Evolutionary conservation across 1,140 invertebrate species (phyloP).

Genomic region (Agraylea sexmaculata): DNA sequence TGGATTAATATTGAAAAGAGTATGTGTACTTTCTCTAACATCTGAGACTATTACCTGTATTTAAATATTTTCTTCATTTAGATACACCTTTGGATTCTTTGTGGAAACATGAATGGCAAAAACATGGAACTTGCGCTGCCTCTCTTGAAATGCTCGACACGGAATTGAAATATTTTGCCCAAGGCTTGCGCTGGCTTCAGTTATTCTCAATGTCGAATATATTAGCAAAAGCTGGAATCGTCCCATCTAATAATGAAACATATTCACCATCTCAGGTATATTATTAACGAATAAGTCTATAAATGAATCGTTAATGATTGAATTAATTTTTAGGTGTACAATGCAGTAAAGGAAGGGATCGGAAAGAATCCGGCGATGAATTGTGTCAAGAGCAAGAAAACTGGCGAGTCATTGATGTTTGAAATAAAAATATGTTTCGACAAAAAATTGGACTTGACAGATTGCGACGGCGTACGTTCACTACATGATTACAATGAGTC

Average conservation of each 20-base stretch:
- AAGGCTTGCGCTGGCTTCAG: conserved; percentile 50
- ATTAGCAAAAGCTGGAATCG: conserved; percentile 42
- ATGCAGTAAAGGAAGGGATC: conserved; percentile 41
- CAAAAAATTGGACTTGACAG: conserved; percentile 44
- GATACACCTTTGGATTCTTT: conserved; percentile 45
- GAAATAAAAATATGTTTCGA: conserved; percentile 58
- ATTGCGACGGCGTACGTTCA: conserved; percentile 44
- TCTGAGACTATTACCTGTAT: too few species aligned
- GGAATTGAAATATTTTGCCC: conserved; percentile 61
- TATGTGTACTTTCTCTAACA: conserved; percentile 13
- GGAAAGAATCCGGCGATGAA: conserved; percentile 50
- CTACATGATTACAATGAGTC: conserved; percentile 23
- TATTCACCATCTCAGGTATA: conserved; percentile 46
- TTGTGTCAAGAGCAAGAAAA: conserved; percentile 45
- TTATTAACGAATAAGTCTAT: too few species aligned
- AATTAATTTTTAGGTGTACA: too few species aligned
- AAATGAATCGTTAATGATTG: too few species aligned
- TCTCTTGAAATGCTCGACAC: conserved; percentile 45
- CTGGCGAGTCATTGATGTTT: conserved; percentile 42
- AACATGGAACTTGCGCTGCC: conserved; percentile 72
- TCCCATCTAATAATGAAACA: conserved; percentile 41
- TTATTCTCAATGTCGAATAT: conserved; percentile 52
- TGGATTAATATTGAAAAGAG: conserved; percentile 65
- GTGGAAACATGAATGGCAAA: conserved; percentile 77
- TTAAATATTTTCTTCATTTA: conserved; percentile 24